Evolutionary conservation across 2,113 vertebrate genomes (phyloP), one percentile per base, ranked within the genome.

Genomic region (Syngnathus scovelli): DNA sequence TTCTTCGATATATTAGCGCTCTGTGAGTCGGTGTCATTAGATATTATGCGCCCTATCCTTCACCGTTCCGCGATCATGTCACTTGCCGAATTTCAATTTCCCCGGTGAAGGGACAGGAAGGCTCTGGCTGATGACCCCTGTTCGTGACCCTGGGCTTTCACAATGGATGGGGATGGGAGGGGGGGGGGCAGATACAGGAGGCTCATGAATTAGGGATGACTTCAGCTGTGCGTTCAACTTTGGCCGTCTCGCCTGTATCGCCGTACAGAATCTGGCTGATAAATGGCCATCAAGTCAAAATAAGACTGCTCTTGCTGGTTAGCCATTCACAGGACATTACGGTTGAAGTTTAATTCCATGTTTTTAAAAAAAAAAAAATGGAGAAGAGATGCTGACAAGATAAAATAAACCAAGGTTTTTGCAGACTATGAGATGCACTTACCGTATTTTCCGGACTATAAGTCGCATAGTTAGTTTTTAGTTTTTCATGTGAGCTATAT

Each of bases 21-120:
- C 69, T 48, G 64, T 75, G 85, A 89, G 83, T 74, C 75, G 51
- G 81, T 87, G 90, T 86, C 89, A 85, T 87, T 84, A 55, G 74
- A 90, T 71, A 92, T 92, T 91, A 85, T 67, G 82, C 75, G 88
- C 88, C 89, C 87, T 75, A 87, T 90, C 88, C 79, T 82, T 90
- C 89, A 90, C 79, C 64, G 79, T 36, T 64, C 63, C 84, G 49
- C 56, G 11, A 38, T 66, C 76, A 81, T 65, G 60, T 79, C 83
- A 79, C 63, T 72, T 74, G 13, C 46, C 79, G 64, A 84, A 86
- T 90, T 90, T 90, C 85, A 88, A 91, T 90, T 87, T 88, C 82
- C 82, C 80, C 37, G 15, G 41, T 61, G 74, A 82, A 68, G 81
- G 84, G 74, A 84, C 41, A 69, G 84, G 77, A 76, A 80, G 77